Base-by-base conservation (phyloP, 2,888 invertebrate species). In the Reticulitermes lucifugus region DNA sequence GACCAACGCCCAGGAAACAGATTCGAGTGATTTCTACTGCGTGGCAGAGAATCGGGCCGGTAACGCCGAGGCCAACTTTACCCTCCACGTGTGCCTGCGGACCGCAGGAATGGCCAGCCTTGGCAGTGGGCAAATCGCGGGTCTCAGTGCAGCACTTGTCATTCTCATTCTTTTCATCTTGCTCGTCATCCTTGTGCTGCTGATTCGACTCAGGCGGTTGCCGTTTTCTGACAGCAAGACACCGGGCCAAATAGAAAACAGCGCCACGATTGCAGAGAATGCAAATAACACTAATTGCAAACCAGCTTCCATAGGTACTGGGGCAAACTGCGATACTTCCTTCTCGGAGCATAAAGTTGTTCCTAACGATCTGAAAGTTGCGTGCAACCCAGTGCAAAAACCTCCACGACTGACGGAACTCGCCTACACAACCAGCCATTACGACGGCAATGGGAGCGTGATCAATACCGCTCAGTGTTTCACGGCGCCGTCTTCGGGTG, bases 21-120 rank as follows among this genome's bases (percentile, higher is more conserved):
- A 96, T 90, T 95, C 96, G 0, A 95, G 95, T 85, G 96, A 96
- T 89, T 97, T 97, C 91, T 96, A 96, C 90, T 98, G 98, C 90
- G 95, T 97, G 2, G 97, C 97, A 14, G 97, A 97, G 91, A 98
- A 98, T 91, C 94, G 95, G 86, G 98, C 96, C 6, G 98, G 97
- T 41, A 96, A 94, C 89, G 95, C 96, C 59, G 97, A 97, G 91
- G 96, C 96, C 22, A 98, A 98, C 91, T 97, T 97, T 89, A 97
- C 97, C 65, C 92, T 98, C 71, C 95, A 96, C 89, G 96, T 98
- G 84, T 94, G 95, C 83, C 93, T 96, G 91, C 92, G 95, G 85
- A 93, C 96, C 79, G 96, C 95, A 51, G 96, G 96, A 82, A 95
- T 96, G 93, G 95, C 95, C 4, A 95, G 96, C 0, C 91, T 97